These are phyloP conservation scores for Vidua chalybeata DNA, from an alignment of 2,113 vertebrate genomes.

Conservation along the genomic window DNA sequence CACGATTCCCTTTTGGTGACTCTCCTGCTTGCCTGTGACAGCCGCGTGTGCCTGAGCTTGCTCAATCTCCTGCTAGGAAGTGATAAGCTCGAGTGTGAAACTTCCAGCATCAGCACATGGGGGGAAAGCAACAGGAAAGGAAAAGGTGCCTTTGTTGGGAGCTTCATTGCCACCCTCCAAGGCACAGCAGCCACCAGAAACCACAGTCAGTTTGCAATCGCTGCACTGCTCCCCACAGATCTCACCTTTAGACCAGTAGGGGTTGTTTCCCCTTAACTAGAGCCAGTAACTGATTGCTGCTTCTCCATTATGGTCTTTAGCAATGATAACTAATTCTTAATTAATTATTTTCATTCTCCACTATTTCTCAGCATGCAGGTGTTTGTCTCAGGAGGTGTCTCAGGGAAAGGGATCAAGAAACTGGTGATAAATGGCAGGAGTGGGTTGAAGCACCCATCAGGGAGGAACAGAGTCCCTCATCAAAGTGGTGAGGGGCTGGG, in stretches of 20 bases:
- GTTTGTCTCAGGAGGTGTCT: background rate
- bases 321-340: background rate
- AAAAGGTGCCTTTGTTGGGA: background rate
- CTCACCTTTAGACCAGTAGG: background rate
- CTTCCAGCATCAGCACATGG: background rate
- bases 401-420: background rate
- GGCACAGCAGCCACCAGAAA: background rate
- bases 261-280: background rate
- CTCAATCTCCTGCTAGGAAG: background rate
- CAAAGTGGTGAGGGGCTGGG: background rate
- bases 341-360: background rate
- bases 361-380: background rate
- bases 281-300: background rate
- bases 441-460: accelerated
- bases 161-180: background rate
- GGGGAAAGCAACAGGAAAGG: background rate
- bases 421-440: background rate
- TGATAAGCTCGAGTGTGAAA: background rate
- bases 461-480: background rate
- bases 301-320: background rate
- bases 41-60: background rate
- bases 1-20: background rate
- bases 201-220: background rate
- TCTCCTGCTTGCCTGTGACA: background rate
- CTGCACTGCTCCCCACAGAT: background rate